Evolutionary conservation across 2,888 invertebrate genomes (phyloP).

Genomic region (Drosophila buzzatii): DNA sequence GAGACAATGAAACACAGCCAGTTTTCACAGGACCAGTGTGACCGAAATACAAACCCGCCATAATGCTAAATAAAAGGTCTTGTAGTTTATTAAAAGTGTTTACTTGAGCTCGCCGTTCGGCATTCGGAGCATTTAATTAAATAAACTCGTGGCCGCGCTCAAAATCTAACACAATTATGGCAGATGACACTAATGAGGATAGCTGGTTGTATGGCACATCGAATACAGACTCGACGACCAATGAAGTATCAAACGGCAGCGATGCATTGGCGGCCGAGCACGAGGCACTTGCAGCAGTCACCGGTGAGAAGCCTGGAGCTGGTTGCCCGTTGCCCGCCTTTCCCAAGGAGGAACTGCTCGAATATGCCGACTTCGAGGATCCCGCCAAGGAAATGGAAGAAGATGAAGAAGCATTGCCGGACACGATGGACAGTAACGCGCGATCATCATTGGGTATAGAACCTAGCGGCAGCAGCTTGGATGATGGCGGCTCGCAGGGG

Average conservation of each 20-base stretch:
- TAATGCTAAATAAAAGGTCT: constrained; percentile 16
- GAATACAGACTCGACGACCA: constrained; percentile 86
- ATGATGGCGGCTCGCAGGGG: constrained; percentile 28
- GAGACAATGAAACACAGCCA: constrained; percentile 25
- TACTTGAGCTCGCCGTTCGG: constrained; percentile 50
- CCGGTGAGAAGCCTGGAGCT: constrained; percentile 48
- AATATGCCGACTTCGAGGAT: constrained; percentile 82
- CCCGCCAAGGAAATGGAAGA: constrained; percentile 85
- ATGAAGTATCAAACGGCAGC: constrained; percentile 70
- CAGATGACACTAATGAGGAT: constrained; percentile 91
- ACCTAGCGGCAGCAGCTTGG: constrained; percentile 47
- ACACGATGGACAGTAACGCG: constrained; percentile 63
- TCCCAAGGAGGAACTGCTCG: constrained; percentile 64
- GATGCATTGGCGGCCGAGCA: constrained; percentile 65
- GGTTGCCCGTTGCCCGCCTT: constrained; percentile 31
- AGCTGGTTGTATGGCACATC: constrained; percentile 95
- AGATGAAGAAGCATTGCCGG: constrained; percentile 80
- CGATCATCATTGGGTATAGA: constrained; percentile 53
- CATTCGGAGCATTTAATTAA: constrained; percentile 29
- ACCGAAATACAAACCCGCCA: constrained; percentile 9
- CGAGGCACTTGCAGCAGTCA: constrained; percentile 63
- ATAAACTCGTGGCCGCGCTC: constrained; percentile 33
- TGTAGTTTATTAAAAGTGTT: constrained; percentile 48
- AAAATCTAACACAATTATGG: constrained; percentile 85
- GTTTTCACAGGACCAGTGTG: constrained; percentile 35